These are phyloP conservation scores for Euzophera pinguis DNA, from an alignment of 2,888 invertebrate species.

Conservation along the genomic window DNA sequence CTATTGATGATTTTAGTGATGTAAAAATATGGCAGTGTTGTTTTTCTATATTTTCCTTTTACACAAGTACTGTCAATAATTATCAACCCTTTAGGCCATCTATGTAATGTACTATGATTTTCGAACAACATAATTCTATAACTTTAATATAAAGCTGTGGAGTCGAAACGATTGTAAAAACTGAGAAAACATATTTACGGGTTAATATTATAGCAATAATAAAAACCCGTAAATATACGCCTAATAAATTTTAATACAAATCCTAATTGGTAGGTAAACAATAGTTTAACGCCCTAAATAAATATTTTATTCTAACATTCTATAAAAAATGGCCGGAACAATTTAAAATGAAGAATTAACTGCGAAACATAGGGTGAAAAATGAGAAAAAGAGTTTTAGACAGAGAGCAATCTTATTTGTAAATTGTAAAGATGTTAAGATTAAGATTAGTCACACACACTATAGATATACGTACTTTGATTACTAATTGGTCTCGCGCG, in stretches of 20 bases:
- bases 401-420: background rate
- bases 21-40: constrained; percentile 42
- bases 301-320: constrained; percentile 48
- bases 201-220: too few relatives aligned
- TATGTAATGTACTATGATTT: too few relatives aligned
- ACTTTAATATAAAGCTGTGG: too few relatives aligned
- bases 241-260: constrained; percentile 20
- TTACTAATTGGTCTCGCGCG: too few relatives aligned
- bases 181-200: too few relatives aligned
- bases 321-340: constrained; percentile 76
- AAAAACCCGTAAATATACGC: too few relatives aligned
- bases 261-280: constrained; percentile 23
- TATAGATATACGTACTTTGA: too few relatives aligned
- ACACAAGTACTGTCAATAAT: constrained; percentile 7
- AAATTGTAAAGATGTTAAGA: too few relatives aligned
- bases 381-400: background rate
- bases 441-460: too few relatives aligned
- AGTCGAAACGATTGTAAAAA: too few relatives aligned
- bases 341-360: constrained; percentile 52
- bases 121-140: too few relatives aligned
- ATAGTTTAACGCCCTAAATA: constrained; percentile 24
- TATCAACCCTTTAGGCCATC: constrained; percentile 17
- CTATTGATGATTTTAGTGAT: constrained; percentile 6
- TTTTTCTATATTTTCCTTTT: constrained; percentile 21
- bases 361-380: background rate